phyloP scores from a whole-genome alignment of 2,888 invertebrate species.

The Serrognathus titanus region DNA sequence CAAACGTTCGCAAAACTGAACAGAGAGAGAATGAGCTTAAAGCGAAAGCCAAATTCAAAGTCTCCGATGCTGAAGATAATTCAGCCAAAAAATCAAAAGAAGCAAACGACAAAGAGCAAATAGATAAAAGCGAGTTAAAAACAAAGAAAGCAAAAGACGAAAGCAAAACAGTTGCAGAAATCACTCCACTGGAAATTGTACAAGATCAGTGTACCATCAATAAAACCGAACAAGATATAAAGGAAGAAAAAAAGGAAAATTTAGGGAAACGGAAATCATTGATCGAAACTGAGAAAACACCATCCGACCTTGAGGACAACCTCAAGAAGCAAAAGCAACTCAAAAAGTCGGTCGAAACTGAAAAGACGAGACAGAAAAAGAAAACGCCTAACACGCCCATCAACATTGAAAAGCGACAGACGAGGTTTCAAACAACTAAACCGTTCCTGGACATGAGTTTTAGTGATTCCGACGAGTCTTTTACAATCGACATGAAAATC shows the following conservation, averaged over 20 bases:
- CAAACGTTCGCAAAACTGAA: conserved; percentile 60
- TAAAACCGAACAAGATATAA: conserved; percentile 18
- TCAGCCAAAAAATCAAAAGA: conserved; percentile 23
- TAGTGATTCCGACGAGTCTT: conserved; percentile 14
- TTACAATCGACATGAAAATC: background rate
- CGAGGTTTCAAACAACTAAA: background rate
- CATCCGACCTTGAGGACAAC: too few species aligned
- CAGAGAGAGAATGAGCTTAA: conserved; percentile 60
- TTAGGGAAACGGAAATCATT: conserved; percentile 19
- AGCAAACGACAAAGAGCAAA: conserved; percentile 31
- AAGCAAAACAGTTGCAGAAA: conserved; percentile 11
- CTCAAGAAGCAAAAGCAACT: too few species aligned
- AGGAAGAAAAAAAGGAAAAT: conserved; percentile 7
- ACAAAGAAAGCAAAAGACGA: conserved; percentile 16
- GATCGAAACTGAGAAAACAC: background rate
- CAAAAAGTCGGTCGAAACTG: conserved; percentile 15
- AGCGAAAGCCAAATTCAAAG: conserved; percentile 45
- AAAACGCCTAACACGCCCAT: conserved; percentile 17
- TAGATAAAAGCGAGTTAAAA: conserved; percentile 13
- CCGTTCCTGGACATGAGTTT: background rate
- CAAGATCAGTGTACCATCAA: conserved; percentile 30
- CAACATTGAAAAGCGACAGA: background rate
- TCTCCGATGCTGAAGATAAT: conserved; percentile 23
- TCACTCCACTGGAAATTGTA: conserved; percentile 22
- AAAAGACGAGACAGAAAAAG: conserved; percentile 15